phyloP scores from a whole-genome alignment of 2,888 invertebrate species.

The Galerucella pusilla region DNA sequence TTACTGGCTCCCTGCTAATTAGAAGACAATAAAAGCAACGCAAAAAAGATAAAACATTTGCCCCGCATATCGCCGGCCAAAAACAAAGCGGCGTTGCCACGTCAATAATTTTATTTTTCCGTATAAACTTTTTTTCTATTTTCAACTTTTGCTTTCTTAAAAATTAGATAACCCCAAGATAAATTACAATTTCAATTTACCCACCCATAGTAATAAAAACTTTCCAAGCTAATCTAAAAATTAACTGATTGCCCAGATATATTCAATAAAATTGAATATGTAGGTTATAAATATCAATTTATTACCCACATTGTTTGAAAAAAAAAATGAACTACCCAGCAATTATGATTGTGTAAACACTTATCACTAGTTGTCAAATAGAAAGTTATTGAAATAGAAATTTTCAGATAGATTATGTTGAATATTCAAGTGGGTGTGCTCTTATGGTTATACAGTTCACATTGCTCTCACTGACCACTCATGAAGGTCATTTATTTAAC shows the following conservation, averaged over 20 bases:
- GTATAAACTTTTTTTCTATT: too few relatives aligned
- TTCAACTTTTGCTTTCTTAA: too few relatives aligned
- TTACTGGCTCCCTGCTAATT: too few relatives aligned
- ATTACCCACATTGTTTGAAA: neutral
- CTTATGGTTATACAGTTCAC: neutral
- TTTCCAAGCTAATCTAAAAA: neutral
- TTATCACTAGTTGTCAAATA: constrained; percentile 11
- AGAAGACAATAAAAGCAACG: too few relatives aligned
- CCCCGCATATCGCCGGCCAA: too few relatives aligned
- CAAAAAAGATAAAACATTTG: too few relatives aligned
- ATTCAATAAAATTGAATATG: constrained; percentile 7
- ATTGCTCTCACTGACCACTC: neutral
- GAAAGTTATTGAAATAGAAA: constrained; percentile 21
- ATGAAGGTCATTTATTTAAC: too few relatives aligned
- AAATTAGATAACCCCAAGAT: too few relatives aligned
- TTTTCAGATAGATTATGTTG: neutral
- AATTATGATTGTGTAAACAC: constrained; percentile 8
- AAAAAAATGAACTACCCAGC: neutral
- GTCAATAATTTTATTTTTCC: too few relatives aligned
- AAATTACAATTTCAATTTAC: neutral
- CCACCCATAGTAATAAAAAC: neutral
- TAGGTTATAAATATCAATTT: neutral
- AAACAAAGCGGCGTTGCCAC: too few relatives aligned
- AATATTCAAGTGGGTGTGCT: neutral
- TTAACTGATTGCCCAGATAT: constrained; percentile 18